Base-by-base conservation (phyloP, 2,888 invertebrate species). In the Nasonia oneida region DNA sequence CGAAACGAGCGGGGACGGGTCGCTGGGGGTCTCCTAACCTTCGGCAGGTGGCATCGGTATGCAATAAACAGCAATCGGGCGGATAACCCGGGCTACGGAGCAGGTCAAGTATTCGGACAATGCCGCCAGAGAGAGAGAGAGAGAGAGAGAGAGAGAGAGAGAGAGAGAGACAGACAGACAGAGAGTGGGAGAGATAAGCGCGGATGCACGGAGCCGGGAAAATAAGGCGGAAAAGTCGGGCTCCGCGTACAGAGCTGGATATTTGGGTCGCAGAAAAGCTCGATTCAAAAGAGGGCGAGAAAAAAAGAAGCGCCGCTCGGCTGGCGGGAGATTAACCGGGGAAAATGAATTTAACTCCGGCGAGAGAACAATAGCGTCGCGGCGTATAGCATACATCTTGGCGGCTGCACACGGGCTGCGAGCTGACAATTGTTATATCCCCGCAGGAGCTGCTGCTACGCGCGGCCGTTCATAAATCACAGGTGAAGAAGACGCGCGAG, bases 61-160 rank as follows among this genome's bases (percentile, higher is more conserved):
- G 90, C 89, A 90, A 89, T 90, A 90, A 89, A 90, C 88, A 90
- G 88, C 87, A 85, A 86, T 89, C 87, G 87, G 84, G 82, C 74
- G 81, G 64, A 86, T 81, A 67, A 79, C 67, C 87, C 33, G 33
- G 86, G 57, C 23, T 8, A 8, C 5, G 76, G 81, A 84, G 84
- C 79, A 83, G 86, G 85, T 85, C 82, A 88, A 89, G 88, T 89
- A 89, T 90, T 89, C 87, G 77, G 87, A 71, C 88, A 88, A 89
- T 89, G 88, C 86, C 86, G 86, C 15, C 3, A 61, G 57, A 6
- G n/a, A 15, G 57, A 12, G 15, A 50, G 57, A 61, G 57, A 6
- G 57, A 12, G 15, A 50, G 57, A 18, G 57, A 23, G 57, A 23
- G 14, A 18, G 57, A 23, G 57, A 23, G 23, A 61, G 57, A 6